Percentiles rank a stretch among this genome's conserved stretches.
These are phyloP conservation scores for Hypsopygia costalis DNA, from an alignment of 2,888 invertebrate genomes.

Conservation along the genomic window DNA sequence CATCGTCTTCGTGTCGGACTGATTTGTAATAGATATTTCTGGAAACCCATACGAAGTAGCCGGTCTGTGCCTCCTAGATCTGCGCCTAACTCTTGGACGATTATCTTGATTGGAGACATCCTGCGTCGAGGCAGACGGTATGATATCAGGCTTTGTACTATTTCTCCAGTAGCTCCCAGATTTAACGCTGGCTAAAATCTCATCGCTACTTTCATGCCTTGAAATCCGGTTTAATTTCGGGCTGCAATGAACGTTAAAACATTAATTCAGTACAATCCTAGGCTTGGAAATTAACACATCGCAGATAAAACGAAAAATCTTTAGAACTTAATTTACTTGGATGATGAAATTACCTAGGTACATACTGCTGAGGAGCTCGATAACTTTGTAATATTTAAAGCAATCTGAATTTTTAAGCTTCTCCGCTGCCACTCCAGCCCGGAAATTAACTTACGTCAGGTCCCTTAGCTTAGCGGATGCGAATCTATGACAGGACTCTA, in stretches of 20 bases:
- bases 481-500: too few species aligned
- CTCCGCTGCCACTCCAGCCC: too few species aligned
- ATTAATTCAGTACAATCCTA: too few species aligned
- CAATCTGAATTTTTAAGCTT: too few species aligned
- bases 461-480: too few species aligned
- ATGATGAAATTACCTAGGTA: too few species aligned
- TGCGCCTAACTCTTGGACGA: slow-evolving; percentile 43
- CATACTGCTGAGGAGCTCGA: too few species aligned
- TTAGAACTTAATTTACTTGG: too few species aligned
- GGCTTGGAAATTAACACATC: too few species aligned
- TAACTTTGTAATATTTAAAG: too few species aligned
- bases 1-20: slow-evolving; percentile 56
- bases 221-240: slow-evolving; percentile 34
- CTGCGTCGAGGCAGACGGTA: slow-evolving; percentile 48
- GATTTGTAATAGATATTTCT: slow-evolving; percentile 63
- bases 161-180: slow-evolving; percentile 65
- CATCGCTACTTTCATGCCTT: slow-evolving; percentile 59
- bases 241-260: slow-evolving; percentile 19
- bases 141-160: slow-evolving; percentile 65
- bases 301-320: too few species aligned
- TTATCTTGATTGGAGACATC: slow-evolving; percentile 34
- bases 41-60: slow-evolving; percentile 62
- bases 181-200: slow-evolving; percentile 62
- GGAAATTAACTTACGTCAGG: too few species aligned
- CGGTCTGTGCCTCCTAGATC: slow-evolving; percentile 49